Evolutionary conservation across 2,797 vertebrate genomes (phyloP).

Genomic region (Thripadectes ignobilis): DNA sequence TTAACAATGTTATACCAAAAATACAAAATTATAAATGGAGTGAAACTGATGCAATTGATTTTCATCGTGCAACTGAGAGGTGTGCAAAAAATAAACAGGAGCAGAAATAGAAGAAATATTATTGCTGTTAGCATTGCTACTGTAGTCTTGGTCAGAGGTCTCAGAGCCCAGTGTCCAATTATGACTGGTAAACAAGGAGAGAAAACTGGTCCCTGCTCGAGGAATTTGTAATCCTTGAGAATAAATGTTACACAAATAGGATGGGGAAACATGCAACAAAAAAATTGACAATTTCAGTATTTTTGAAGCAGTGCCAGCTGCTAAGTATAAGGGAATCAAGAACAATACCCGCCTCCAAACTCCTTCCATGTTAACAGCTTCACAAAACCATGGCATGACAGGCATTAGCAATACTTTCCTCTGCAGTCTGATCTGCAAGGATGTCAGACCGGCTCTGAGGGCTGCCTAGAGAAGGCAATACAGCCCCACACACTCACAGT

Average conservation of each 20-base stretch:
- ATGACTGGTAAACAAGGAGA: neutral
- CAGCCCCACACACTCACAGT: neutral
- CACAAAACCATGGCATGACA: neutral
- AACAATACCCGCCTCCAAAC: neutral
- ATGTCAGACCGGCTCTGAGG: neutral
- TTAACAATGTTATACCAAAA: neutral
- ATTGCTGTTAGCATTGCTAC: neutral
- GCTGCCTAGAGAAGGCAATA: neutral
- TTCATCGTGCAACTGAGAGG: neutral
- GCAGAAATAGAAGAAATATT: neutral
- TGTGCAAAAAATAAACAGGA: neutral
- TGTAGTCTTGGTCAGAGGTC: conserved; percentile 8
- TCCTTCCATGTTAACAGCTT: neutral
- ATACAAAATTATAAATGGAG: neutral
- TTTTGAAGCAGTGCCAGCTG: neutral
- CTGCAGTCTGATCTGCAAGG: neutral
- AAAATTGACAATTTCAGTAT: neutral
- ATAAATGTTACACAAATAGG: neutral
- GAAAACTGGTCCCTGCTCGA: neutral
- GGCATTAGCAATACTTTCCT: neutral
- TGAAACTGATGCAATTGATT: conserved; percentile 20
- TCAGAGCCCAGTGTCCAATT: neutral
- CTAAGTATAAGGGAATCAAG: neutral
- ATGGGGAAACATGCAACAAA: neutral
- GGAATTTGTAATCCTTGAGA: neutral